Conservation (phyloP, 2,797 vertebrate genomes). For the Falco novaeseelandiae region DNA sequence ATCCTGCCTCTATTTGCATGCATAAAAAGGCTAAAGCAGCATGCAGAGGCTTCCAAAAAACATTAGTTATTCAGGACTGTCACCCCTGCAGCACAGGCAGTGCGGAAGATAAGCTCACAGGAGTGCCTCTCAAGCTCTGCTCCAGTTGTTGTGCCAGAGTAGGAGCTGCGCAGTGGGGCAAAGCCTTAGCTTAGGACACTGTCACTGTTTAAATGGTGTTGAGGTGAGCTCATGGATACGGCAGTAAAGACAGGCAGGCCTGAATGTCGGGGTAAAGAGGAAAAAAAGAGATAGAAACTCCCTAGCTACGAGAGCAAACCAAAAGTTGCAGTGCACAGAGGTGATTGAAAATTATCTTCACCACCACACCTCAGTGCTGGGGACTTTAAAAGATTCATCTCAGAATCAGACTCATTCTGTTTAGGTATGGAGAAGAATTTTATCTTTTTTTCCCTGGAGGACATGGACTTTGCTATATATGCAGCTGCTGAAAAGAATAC, state of each 20-base stretch:
- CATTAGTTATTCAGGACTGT: background rate
- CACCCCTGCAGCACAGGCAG: background rate
- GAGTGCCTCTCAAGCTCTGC: background rate
- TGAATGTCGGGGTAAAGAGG: background rate
- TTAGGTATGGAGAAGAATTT: background rate
- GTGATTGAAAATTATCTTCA: background rate
- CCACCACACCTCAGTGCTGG: background rate
- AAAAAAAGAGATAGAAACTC: background rate
- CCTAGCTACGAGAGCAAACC: background rate
- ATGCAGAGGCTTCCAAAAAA: background rate
- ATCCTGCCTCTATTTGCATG: background rate
- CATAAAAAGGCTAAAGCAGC: background rate
- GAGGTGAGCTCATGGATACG: rapidly evolving
- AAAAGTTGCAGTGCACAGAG: background rate
- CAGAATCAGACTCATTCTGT: background rate
- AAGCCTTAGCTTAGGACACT: background rate
- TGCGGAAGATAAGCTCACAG: background rate
- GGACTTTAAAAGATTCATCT: background rate
- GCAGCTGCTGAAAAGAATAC: background rate
- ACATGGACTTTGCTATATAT: background rate
- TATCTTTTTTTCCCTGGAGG: background rate
- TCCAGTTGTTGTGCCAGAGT: background rate
- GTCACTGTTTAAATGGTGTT: rapidly evolving
- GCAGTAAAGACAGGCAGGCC: background rate
- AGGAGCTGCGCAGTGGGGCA: background rate